A percentile compares a stretch with the other conserved stretches of the same genome.
Evolutionary conservation across 2,113 vertebrate genomes (phyloP).

Genomic region (Pygoscelis antarcticus): DNA sequence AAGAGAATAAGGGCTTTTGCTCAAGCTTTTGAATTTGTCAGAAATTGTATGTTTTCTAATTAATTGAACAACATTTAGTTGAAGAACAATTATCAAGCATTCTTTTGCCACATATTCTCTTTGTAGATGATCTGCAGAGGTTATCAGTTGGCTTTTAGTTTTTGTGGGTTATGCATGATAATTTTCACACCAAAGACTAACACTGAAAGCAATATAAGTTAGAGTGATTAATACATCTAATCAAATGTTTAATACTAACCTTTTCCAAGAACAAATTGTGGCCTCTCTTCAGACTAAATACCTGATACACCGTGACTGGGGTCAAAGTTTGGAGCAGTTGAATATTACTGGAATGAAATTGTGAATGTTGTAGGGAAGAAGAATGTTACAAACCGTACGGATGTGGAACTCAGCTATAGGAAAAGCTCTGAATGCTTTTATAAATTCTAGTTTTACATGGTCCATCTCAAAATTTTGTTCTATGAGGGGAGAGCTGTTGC

Average conservation of each 20-base stretch:
- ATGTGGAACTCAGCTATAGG: neutral
- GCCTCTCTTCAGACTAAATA: neutral
- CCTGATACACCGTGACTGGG: neutral
- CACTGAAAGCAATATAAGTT: neutral
- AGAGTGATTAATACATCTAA: neutral
- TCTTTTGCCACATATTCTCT: conserved; percentile 27
- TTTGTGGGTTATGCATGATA: neutral
- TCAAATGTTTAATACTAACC: neutral
- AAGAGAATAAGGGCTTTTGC: neutral
- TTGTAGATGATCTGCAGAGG: neutral
- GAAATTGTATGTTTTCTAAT: neutral
- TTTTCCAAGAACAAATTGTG: neutral
- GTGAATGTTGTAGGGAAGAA: neutral
- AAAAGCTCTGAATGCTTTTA: neutral
- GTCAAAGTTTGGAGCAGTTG: neutral
- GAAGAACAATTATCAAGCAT: neutral
- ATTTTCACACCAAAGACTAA: neutral
- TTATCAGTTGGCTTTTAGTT: neutral
- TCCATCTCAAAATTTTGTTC: neutral
- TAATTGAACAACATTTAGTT: neutral
- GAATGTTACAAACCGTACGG: accelerated
- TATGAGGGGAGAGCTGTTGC: neutral
- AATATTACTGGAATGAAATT: neutral
- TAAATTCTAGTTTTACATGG: neutral
- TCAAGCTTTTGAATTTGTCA: neutral